Evolutionary conservation across 2,888 invertebrate genomes (phyloP), one percentile per base, ranked within the genome.

Genomic region (Cephus spinipes): DNA sequence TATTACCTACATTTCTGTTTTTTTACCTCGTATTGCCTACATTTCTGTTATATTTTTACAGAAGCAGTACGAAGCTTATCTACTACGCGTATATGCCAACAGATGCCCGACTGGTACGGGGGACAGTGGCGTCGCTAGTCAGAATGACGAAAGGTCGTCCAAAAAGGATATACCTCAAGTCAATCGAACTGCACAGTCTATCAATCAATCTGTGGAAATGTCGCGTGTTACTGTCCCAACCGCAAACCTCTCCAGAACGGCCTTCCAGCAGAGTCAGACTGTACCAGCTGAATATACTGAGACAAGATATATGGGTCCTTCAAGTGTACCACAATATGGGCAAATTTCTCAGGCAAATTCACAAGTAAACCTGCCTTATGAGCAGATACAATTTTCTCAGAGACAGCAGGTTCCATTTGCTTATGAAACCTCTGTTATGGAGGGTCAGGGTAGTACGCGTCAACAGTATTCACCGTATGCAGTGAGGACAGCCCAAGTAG

Each of bases 61-160:
- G 91, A 90, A 89, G 83, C 88, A 90, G 68, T 89, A 90, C 76
- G 90, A 91, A 74, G 81, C 85, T 15, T 85, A 88, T 77, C 76
- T 90, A 32, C 80, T 86, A 12, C 84, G 84, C 34, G 77, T 79
- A 0, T 84, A 86, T 30, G 86, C 85, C 0, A 85, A 83, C 73
- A 83, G 83, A 35, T 81, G 79, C 11, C 76, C 79, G 30, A 77
- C 82, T 33, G 88, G 87, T 76, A 83, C 86, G 4, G 87, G 84
- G 4, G 89, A 89, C 76, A 88, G 87, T 75, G 88, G 89, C 11
- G 81, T 88, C 6, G 85, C 82, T 0, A 89, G 87, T 80, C 90
- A 89, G 75, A 83, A 82, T 33, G 87, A 87, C 4, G 83, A 84
- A 4, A 81, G 78, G 73, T 78, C 76, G 23, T 69, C 78, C 68